phyloP scores from a whole-genome alignment of 2,888 invertebrate genomes.

The Axea sp. region DNA sequence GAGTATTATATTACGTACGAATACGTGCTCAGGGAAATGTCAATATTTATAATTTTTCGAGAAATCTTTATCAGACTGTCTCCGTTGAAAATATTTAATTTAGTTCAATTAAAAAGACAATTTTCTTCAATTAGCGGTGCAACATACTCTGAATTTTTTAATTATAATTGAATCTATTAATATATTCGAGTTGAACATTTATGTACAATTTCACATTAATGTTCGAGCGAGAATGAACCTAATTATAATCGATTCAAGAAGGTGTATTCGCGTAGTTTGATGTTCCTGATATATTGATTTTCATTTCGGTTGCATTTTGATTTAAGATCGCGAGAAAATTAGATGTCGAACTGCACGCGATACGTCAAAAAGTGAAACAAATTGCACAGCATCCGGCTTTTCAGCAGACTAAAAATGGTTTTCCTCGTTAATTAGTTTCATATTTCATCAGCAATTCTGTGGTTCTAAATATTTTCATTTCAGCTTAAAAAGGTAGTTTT shows the following conservation, averaged over 20 bases:
- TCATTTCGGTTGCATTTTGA: conserved; percentile 35
- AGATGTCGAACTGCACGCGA: conserved; percentile 52
- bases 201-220: no score
- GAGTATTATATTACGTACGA: not conserved
- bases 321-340: conserved; percentile 50
- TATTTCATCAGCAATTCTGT: conserved; percentile 15
- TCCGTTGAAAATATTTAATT: no score
- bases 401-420: conserved; percentile 22
- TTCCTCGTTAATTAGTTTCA: conserved; percentile 40
- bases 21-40: not conserved
- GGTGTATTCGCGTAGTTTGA: not conserved
- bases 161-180: no score
- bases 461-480: conserved; percentile 26
- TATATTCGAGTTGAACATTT: no score
- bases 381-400: conserved; percentile 30
- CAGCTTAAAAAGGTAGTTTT: no score
- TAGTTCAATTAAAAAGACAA: no score
- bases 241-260: conserved; percentile 16
- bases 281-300: conserved; percentile 34
- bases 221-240: no score
- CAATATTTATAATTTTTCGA: no score
- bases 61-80: no score
- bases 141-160: no score
- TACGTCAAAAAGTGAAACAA: conserved; percentile 47
- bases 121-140: no score